These are phyloP conservation scores for Caenorhabditis japonica DNA, from an alignment of 2,888 invertebrate genomes.

Conservation along the genomic window DNA sequence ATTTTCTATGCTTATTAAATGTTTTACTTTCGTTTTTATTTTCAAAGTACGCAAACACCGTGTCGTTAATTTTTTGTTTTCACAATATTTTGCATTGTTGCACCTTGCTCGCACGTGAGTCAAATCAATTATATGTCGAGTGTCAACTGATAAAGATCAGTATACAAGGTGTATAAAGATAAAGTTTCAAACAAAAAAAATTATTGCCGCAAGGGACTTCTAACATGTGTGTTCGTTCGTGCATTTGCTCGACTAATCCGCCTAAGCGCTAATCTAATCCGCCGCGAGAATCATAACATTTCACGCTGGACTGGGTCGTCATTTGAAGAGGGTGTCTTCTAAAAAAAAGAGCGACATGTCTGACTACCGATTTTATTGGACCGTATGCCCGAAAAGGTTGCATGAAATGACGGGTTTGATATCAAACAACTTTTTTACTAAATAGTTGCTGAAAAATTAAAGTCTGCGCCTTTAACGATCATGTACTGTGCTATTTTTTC, in stretches of 20 bases:
- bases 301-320: slow-evolving; percentile 37
- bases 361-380: slow-evolving; percentile 4
- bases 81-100: no score
- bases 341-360: slow-evolving; percentile 30
- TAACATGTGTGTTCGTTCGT: slow-evolving; percentile 40
- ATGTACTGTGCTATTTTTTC: no score
- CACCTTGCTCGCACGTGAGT: no score
- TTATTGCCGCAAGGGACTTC: slow-evolving; percentile 13
- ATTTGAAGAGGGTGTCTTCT: slow-evolving; percentile 20
- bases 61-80: no score
- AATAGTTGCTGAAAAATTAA: no score
- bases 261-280: slow-evolving; percentile 46
- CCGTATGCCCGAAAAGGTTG: slow-evolving; percentile 25
- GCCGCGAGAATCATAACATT: slow-evolving; percentile 47
- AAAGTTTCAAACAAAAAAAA: slow-evolving; percentile 15
- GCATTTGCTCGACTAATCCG: slow-evolving; percentile 48
- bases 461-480: no score
- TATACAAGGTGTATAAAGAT: not conserved
- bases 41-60: slow-evolving; percentile 17
- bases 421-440: no score
- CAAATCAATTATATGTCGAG: no score
- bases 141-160: slow-evolving; percentile 1
- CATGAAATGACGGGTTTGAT: no score
- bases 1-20: no score
- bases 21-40: no score